Evolutionary conservation across 2,113 vertebrate genomes (phyloP).

Genomic region (Antigone vipio): DNA sequence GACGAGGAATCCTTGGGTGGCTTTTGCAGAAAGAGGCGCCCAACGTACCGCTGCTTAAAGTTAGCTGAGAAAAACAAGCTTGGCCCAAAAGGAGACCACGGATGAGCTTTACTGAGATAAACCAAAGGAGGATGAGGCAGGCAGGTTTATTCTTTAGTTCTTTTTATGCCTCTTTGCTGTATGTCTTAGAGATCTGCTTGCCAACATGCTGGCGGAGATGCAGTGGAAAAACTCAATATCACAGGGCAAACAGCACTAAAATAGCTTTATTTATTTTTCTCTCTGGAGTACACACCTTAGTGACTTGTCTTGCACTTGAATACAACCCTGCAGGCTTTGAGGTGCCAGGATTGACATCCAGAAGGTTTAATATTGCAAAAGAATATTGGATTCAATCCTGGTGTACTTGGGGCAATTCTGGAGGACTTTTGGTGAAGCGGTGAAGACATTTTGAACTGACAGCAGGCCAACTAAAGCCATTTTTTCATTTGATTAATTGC

Average conservation of each 20-base stretch:
- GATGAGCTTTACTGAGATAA: neutral
- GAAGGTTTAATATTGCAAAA: neutral
- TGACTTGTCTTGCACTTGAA: neutral
- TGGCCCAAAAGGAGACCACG: neutral
- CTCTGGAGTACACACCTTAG: neutral
- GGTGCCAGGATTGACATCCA: neutral
- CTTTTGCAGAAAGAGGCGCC: neutral
- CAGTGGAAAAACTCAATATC: neutral
- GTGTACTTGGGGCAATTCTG: neutral
- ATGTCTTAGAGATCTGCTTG: neutral
- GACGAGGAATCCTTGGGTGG: neutral
- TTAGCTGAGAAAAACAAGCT: neutral
- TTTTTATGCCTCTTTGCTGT: neutral
- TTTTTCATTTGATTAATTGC: neutral
- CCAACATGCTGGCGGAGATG: neutral
- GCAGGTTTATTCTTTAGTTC: neutral
- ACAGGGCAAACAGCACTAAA: neutral
- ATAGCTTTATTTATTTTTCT: neutral
- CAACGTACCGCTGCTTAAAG: neutral
- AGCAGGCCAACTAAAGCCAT: neutral
- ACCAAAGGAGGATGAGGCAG: neutral
- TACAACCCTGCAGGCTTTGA: neutral
- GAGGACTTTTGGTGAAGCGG: neutral
- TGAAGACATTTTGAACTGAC: neutral
- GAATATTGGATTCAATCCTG: neutral